A percentile compares a stretch with the other conserved stretches of the same genome.
phyloP scores from a whole-genome alignment of 2,888 invertebrate genomes.

The Oscheius onirici region DNA sequence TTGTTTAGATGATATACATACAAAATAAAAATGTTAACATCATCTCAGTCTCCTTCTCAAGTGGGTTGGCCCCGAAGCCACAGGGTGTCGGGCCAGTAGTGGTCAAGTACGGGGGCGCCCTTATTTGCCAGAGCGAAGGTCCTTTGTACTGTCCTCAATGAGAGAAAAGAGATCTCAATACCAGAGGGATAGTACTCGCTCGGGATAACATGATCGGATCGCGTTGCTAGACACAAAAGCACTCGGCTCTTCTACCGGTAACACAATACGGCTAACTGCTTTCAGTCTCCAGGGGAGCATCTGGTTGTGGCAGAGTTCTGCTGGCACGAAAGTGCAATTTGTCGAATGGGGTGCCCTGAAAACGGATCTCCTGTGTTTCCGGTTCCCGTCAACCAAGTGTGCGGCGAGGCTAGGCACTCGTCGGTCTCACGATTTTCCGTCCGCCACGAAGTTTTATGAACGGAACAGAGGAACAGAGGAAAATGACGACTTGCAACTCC shows the following conservation, averaged over 20 bases:
- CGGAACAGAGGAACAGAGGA: slow-evolving; percentile 7
- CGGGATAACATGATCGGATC: slow-evolving; percentile 26
- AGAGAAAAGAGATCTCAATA: slow-evolving; percentile 28
- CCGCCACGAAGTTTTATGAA: slow-evolving; percentile 27
- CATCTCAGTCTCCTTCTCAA: slow-evolving; percentile 1
- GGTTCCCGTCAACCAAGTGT: slow-evolving; percentile 27
- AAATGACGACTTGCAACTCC: background rate
- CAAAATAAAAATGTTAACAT: slow-evolving; percentile 21
- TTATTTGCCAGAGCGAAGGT: slow-evolving; percentile 29
- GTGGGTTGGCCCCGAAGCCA: slow-evolving; percentile 18
- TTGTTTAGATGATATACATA: slow-evolving; percentile 8
- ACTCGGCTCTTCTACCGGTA: slow-evolving; percentile 3
- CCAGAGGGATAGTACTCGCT: slow-evolving; percentile 13
- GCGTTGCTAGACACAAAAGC: slow-evolving; percentile 8
- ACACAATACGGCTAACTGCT: background rate
- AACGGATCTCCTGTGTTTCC: slow-evolving; percentile 22
- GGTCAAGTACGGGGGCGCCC: slow-evolving; percentile 29
- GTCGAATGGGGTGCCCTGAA: slow-evolving; percentile 16
- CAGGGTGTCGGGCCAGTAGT: slow-evolving; percentile 23
- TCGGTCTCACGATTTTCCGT: slow-evolving; percentile 30
- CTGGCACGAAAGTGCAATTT: slow-evolving; percentile 27
- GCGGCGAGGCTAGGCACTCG: slow-evolving; percentile 30
- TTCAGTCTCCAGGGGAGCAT: too few relatives aligned
- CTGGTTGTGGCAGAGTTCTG: background rate
- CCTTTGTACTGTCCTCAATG: slow-evolving; percentile 31